phyloP scores from a whole-genome alignment of 2,888 invertebrate species.

The Morpho helenor region DNA sequence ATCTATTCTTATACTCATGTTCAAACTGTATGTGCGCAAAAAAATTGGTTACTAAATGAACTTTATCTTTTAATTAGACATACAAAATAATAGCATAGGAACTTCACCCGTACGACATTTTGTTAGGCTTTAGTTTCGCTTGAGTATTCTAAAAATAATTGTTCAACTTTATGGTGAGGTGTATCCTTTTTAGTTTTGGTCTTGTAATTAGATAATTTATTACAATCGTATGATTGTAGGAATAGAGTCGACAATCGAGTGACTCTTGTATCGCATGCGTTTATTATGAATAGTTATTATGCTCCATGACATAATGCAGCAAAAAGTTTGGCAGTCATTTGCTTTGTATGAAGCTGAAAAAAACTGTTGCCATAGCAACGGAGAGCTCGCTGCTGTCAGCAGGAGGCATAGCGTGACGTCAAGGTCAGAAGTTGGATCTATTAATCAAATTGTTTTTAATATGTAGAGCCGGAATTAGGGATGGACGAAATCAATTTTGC shows the following conservation, averaged over 20 bases:
- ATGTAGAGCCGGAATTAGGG: not conserved
- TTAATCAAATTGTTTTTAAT: not conserved
- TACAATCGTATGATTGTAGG: not conserved
- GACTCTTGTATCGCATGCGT: not conserved
- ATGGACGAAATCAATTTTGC: no score
- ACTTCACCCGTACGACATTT: no score
- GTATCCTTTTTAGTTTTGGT: no score
- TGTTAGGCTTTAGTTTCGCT: no score
- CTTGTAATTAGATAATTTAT: no score
- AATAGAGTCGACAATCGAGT: not conserved
- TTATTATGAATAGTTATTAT: conserved; percentile 18
- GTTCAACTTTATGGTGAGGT: no score
- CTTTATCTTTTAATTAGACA: no score
- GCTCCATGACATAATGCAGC: conserved; percentile 45
- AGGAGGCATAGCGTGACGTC: not conserved
- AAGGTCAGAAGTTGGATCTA: conserved; percentile 1
- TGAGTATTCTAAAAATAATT: no score
- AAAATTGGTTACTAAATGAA: no score
- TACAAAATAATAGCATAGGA: no score
- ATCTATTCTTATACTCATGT: no score
- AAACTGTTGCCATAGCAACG: conserved; percentile 22
- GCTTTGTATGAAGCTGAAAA: conserved; percentile 33
- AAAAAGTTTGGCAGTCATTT: conserved; percentile 45
- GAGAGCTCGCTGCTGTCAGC: not conserved
- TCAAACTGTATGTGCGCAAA: no score